Evolutionary conservation across 2,113 vertebrate genomes (phyloP).

Genomic region (Strix aluco): DNA sequence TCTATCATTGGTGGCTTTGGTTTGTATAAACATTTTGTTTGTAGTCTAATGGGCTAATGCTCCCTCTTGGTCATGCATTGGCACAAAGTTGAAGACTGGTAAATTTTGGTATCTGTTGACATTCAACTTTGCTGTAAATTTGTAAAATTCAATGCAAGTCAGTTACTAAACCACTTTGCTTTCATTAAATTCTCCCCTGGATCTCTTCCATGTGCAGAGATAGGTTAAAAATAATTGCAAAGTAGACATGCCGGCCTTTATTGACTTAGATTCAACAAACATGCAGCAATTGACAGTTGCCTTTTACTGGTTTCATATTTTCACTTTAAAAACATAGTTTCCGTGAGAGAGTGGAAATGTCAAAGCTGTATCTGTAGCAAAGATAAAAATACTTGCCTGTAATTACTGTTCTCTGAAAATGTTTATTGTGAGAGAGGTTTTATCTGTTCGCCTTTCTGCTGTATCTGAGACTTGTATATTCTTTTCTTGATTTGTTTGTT

Average conservation of each 20-base stretch:
- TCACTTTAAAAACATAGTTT: constrained; percentile 4
- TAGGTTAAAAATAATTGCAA: not conserved
- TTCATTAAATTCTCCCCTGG: not conserved
- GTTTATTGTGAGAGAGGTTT: not conserved
- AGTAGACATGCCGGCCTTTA: not conserved
- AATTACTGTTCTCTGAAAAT: not conserved
- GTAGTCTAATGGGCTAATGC: not conserved
- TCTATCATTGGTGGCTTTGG: not conserved
- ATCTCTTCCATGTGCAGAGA: not conserved
- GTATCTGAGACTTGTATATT: not conserved
- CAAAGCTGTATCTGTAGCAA: constrained; percentile 12
- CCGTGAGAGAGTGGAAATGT: not conserved
- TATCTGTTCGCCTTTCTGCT: not conserved
- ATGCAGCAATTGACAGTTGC: not conserved
- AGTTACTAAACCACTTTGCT: not conserved
- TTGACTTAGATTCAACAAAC: not conserved
- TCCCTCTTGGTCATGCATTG: not conserved
- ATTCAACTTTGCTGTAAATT: not conserved
- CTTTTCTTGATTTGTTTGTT: constrained; percentile 1
- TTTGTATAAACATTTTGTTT: not conserved
- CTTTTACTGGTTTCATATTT: not conserved
- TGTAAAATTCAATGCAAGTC: not conserved
- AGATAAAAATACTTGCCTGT: constrained; percentile 23
- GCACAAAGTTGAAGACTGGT: not conserved
- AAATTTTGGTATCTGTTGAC: not conserved